phyloP scores from a whole-genome alignment of 2,888 invertebrate species.

The Cyaniris semiargus region DNA sequence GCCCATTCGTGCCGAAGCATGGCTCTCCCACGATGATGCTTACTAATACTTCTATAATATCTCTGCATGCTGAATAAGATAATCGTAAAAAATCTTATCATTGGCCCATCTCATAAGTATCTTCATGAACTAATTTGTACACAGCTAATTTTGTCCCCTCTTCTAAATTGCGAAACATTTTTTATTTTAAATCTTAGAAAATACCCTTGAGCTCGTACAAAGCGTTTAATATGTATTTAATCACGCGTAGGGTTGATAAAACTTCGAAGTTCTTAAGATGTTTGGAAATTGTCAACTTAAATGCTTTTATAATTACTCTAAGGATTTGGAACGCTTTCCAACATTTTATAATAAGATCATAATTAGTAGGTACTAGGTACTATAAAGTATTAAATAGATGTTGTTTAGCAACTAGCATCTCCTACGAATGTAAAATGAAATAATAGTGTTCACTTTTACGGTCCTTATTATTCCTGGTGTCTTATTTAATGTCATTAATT shows the following conservation, averaged over 20 bases:
- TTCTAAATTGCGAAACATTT: constrained; percentile 16
- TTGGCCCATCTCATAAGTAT: not conserved
- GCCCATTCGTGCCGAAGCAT: too few relatives aligned
- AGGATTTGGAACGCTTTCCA: not conserved
- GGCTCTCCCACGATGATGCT: too few relatives aligned
- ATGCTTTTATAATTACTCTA: not conserved
- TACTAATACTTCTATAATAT: too few relatives aligned
- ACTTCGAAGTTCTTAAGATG: not conserved
- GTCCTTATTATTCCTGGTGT: too few relatives aligned
- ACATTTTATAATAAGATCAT: not conserved
- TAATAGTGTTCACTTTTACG: too few relatives aligned
- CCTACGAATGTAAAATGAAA: too few relatives aligned
- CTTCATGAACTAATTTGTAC: not conserved
- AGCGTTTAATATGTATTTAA: constrained; percentile 21
- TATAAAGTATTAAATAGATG: too few relatives aligned
- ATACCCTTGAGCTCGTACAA: constrained; percentile 28
- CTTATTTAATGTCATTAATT: too few relatives aligned
- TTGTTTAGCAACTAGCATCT: too few relatives aligned
- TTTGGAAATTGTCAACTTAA: not conserved
- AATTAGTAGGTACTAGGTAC: not conserved
- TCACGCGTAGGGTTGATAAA: not conserved
- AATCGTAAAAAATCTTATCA: not conserved
- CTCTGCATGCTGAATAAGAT: not conserved
- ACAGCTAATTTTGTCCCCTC: not conserved
- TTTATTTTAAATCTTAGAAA: constrained; percentile 27